Percentiles rank a stretch among this genome's conserved stretches.
These are phyloP conservation scores for Myotis lucifugus DNA, from an alignment of 2,113 vertebrate genomes.

Conservation along the genomic window DNA sequence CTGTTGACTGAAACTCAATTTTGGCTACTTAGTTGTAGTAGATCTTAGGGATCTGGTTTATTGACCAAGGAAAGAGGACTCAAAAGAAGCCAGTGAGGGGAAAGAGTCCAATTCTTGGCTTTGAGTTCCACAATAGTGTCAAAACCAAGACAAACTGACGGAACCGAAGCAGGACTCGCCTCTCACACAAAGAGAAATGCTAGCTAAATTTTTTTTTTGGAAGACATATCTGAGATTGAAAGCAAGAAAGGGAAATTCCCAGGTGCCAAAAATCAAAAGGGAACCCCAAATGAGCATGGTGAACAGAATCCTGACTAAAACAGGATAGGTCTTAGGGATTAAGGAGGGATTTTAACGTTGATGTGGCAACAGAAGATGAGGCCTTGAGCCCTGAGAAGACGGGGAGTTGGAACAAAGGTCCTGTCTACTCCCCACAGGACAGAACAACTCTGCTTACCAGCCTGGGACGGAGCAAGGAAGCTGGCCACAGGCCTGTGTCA, in stretches of 20 bases:
- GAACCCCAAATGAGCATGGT: background rate
- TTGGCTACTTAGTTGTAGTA: background rate
- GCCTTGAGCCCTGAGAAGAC: background rate
- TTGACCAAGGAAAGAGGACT: background rate
- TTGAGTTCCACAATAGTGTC: background rate
- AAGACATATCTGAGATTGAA: background rate
- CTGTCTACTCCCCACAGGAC: background rate
- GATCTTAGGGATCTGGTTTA: background rate
- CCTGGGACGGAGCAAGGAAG: background rate
- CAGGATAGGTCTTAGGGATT: background rate
- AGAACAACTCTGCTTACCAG: background rate
- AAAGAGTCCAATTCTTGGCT: background rate
- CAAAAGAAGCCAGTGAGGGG: background rate
- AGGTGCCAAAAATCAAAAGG: background rate
- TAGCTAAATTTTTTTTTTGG: background rate
- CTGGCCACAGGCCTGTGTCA: background rate
- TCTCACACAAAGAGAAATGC: background rate
- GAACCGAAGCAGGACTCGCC: background rate
- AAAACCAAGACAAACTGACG: background rate
- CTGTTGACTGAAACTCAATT: background rate
- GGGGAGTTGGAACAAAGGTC: background rate
- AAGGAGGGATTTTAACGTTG: background rate
- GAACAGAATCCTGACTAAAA: background rate
- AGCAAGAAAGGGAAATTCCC: conserved; percentile 21
- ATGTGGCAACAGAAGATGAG: background rate